Evolutionary conservation across 2,888 invertebrate genomes (phyloP).

Genomic region (Ophioninae sp.): DNA sequence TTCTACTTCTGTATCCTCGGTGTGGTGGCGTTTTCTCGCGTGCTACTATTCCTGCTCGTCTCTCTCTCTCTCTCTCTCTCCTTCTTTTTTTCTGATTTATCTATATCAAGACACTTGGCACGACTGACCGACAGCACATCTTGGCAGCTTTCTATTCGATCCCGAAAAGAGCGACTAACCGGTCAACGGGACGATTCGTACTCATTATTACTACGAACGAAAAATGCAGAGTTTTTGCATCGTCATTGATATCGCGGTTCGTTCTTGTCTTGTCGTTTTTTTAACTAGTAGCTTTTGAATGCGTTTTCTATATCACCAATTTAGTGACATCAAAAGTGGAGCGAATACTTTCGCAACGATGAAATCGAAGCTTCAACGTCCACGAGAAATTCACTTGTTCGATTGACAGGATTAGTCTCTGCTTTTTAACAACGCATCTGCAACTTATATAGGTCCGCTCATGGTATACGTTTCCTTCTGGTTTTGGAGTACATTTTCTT

Average conservation of each 20-base stretch:
- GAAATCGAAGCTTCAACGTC: not conserved
- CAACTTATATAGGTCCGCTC: not conserved
- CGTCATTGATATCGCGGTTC: not conserved
- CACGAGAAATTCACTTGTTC: not conserved
- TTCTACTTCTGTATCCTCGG: conserved; percentile 22
- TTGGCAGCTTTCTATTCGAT: conserved; percentile 44
- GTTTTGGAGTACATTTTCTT: not conserved
- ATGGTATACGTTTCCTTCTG: not conserved
- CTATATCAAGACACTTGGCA: conserved; percentile 25
- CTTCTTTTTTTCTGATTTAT: conserved; percentile 50
- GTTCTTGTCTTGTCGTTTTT: not conserved
- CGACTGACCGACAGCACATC: conserved; percentile 33
- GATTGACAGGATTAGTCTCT: not conserved
- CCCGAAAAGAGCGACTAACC: conserved; percentile 23
- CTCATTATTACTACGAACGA: not conserved
- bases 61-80: conserved; percentile 11
- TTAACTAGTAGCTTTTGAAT: not conserved
- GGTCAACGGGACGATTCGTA: not conserved
- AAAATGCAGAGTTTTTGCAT: not conserved
- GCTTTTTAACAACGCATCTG: not conserved
- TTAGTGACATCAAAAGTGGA: not conserved
- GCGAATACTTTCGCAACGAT: not conserved
- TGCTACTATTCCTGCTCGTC: conserved; percentile 48
- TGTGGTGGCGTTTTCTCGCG: conserved; percentile 48
- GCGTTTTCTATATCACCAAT: not conserved